A percentile compares a stretch with the other conserved stretches of the same genome.
Evolutionary conservation across 2,797 vertebrate genomes (phyloP).

Genomic region (Clarias platycephalus): DNA sequence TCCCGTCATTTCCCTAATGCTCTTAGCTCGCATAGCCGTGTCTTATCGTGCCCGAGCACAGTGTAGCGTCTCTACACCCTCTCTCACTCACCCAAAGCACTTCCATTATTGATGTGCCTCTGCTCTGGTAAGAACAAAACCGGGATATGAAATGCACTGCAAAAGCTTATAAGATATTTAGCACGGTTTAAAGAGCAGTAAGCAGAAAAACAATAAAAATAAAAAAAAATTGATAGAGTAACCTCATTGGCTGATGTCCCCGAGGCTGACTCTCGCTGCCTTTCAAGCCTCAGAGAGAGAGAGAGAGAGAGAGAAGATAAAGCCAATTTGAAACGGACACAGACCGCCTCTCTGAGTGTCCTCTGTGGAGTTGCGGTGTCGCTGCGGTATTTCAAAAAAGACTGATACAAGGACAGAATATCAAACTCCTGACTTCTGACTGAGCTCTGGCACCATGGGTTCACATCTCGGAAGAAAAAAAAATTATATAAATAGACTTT

Average conservation of each 20-base stretch:
- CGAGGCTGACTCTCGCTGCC: slow-evolving; percentile 45
- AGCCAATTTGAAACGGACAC: slow-evolving; percentile 19
- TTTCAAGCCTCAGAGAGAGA: not conserved
- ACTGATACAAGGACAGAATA: slow-evolving; percentile 30
- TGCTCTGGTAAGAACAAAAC: slow-evolving; percentile 75
- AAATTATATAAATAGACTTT: slow-evolving; percentile 48
- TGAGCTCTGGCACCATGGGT: slow-evolving; percentile 29
- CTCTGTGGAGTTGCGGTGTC: not conserved
- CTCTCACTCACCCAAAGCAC: slow-evolving; percentile 54
- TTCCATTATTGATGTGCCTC: slow-evolving; percentile 75
- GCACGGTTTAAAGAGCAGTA: slow-evolving; percentile 51
- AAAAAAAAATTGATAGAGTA: slow-evolving; percentile 34
- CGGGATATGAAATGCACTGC: slow-evolving; percentile 65
- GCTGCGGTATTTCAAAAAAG: slow-evolving; percentile 17
- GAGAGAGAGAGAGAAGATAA: not conserved
- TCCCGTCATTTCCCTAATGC: slow-evolving; percentile 66
- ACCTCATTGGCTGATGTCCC: slow-evolving; percentile 31
- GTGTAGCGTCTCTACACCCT: slow-evolving; percentile 55
- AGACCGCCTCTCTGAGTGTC: slow-evolving; percentile 8
- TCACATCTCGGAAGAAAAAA: slow-evolving; percentile 29
- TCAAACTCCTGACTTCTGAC: slow-evolving; percentile 21
- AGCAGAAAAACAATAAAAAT: slow-evolving; percentile 18
- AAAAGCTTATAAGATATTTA: slow-evolving; percentile 75
- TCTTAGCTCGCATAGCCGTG: slow-evolving; percentile 60
- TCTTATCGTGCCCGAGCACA: slow-evolving; percentile 69